Evolutionary conservation across 2,113 vertebrate genomes (phyloP).

Genomic region (Rutilus rutilus): DNA sequence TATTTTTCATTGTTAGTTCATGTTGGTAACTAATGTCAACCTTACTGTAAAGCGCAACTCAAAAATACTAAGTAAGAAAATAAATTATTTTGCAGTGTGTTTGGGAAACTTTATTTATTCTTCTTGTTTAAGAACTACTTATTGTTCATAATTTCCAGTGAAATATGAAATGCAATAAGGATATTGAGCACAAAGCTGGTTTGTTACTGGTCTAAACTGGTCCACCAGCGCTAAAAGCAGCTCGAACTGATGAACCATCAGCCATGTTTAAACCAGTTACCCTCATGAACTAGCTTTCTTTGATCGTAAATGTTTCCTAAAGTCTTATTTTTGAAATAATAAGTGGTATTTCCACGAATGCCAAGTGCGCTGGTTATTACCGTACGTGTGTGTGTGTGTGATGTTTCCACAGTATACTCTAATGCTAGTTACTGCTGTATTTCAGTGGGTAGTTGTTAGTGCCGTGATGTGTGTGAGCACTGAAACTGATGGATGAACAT

Average conservation of each 20-base stretch:
- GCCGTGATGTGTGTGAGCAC: constrained; percentile 6
- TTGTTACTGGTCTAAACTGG: not conserved
- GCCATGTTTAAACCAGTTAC: not conserved
- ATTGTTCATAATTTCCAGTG: not conserved
- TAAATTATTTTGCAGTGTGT: not conserved
- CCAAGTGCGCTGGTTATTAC: constrained; percentile 16
- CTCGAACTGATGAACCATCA: not conserved
- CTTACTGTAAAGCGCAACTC: not conserved
- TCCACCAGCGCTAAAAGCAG: not conserved
- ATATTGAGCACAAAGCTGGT: not conserved
- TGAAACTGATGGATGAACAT: not conserved
- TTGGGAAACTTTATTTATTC: not conserved
- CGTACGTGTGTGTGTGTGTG: not conserved
- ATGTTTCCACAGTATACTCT: not conserved
- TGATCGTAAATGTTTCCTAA: not conserved
- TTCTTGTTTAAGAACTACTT: not conserved
- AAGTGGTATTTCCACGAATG: constrained; percentile 2
- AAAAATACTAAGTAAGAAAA: not conserved
- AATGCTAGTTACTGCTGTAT: not conserved
- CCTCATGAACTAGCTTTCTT: not conserved
- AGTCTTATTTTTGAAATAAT: constrained; percentile 17
- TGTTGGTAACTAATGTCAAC: not conserved
- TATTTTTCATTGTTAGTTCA: not conserved
- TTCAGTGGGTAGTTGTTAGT: not conserved
- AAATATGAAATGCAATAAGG: constrained; percentile 18